Evolutionary conservation across 2,797 vertebrate species (phyloP).

Genomic region (Phalloptychus januarius): DNA sequence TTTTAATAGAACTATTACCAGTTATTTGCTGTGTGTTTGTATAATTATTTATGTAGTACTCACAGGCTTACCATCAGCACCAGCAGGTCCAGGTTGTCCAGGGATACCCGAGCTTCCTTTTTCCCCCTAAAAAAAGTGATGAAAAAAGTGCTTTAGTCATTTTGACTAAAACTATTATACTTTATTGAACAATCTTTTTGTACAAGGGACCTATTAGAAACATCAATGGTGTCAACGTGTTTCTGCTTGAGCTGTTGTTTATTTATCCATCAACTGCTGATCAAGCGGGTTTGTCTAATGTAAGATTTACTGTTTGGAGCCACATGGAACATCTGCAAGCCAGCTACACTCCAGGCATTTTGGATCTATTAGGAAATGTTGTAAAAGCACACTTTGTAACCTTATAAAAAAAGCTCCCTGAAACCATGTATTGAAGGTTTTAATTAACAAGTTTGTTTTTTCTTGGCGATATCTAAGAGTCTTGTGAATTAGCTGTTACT

Average conservation of each 20-base stretch:
- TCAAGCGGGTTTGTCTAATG: conserved; percentile 26
- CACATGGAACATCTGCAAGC: conserved; percentile 61
- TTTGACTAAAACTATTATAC: background rate
- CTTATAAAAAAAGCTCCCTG: conserved; percentile 71
- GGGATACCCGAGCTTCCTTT: conserved; percentile 83
- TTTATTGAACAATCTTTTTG: background rate
- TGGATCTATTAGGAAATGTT: conserved; percentile 57
- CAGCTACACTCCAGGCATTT: conserved; percentile 54
- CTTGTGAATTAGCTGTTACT: conserved; percentile 33
- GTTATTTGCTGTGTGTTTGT: conserved; percentile 70
- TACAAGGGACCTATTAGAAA: conserved; percentile 12
- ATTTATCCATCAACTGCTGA: conserved; percentile 40
- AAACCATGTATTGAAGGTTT: conserved; percentile 41
- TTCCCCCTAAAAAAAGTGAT: conserved; percentile 90
- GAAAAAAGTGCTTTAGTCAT: conserved; percentile 12
- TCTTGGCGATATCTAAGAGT: conserved; percentile 33
- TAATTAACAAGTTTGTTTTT: conserved; percentile 30
- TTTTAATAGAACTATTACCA: conserved; percentile 27
- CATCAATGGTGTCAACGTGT: conserved; percentile 21
- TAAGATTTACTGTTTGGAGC: conserved; percentile 39
- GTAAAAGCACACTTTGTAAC: conserved; percentile 60
- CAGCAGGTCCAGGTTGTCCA: conserved; percentile 90
- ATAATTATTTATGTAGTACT: conserved; percentile 98
- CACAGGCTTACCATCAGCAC: conserved; percentile 99
- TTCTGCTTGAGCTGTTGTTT: conserved; percentile 30